Conservation (phyloP, 2,888 invertebrate species). For the Eupithecia exiguata region DNA sequence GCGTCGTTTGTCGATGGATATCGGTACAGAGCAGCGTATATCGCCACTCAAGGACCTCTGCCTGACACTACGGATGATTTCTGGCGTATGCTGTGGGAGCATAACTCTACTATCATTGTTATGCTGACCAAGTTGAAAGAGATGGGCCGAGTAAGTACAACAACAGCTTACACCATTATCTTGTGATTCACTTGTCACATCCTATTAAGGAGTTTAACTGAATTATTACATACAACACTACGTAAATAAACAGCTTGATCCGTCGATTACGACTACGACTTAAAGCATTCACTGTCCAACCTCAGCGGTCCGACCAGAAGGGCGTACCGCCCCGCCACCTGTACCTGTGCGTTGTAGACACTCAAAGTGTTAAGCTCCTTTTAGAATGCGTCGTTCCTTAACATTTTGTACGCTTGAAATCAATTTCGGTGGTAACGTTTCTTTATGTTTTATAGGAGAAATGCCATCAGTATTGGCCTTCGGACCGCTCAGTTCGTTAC, state of each 20-base stretch:
- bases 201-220: no score
- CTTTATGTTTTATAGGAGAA: constrained; percentile 89
- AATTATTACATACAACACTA: no score
- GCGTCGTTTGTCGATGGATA: constrained; percentile 99
- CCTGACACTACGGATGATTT: constrained; percentile 98
- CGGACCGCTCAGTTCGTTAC: constrained; percentile 97
- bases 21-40: constrained; percentile 96
- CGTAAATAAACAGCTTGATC: not conserved
- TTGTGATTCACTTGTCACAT: not conserved
- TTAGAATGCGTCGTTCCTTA: not conserved
- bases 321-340: no score
- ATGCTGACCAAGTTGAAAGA: constrained; percentile 99
- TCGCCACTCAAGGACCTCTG: constrained; percentile 99
- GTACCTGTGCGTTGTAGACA: no score
- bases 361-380: not conserved
- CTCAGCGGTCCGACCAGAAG: no score
- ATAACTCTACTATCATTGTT: constrained; percentile 99
- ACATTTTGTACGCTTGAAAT: no score
- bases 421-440: not conserved
- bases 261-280: not conserved
- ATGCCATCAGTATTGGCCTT: constrained; percentile 99
- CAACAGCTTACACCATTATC: not conserved
- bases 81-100: constrained; percentile 99
- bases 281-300: no score
- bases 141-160: constrained; percentile 93